These are phyloP conservation scores for Coptotermes formosanus DNA, from an alignment of 1,140 invertebrate species.

Conservation along the genomic window DNA sequence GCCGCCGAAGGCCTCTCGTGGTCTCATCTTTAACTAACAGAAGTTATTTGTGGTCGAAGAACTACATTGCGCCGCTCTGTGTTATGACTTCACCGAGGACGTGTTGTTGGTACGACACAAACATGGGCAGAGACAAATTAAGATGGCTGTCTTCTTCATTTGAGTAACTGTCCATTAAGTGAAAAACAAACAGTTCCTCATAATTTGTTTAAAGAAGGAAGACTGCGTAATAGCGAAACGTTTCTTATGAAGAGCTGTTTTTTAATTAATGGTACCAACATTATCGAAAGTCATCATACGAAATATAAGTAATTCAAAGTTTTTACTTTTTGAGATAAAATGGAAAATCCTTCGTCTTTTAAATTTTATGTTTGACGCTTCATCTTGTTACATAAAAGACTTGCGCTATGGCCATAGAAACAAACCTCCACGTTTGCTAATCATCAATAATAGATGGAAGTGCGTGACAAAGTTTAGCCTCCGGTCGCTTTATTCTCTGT, in stretches of 20 bases:
- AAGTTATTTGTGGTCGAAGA: neutral
- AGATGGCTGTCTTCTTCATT: neutral
- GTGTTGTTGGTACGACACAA: neutral
- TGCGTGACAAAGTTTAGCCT: no score
- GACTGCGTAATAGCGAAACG: neutral
- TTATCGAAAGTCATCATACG: no score
- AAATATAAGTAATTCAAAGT: no score
- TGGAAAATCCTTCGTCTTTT: no score
- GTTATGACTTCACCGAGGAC: neutral
- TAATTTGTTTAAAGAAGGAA: constrained; percentile 26
- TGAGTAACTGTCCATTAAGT: constrained; percentile 18
- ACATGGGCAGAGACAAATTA: constrained; percentile 15
- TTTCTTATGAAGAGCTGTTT: neutral
- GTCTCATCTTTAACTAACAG: neutral
- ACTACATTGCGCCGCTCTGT: neutral
- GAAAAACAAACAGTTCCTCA: constrained; percentile 1
- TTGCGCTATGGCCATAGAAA: no score
- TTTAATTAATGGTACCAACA: neutral
- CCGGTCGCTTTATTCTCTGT: no score
- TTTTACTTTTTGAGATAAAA: no score
- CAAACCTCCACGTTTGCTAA: no score
- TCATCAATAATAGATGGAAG: no score
- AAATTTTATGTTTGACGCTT: no score
- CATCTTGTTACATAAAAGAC: no score
- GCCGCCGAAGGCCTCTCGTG: neutral